Conservation (phyloP, 2,797 vertebrate species). For the Dermochelys coriacea region DNA sequence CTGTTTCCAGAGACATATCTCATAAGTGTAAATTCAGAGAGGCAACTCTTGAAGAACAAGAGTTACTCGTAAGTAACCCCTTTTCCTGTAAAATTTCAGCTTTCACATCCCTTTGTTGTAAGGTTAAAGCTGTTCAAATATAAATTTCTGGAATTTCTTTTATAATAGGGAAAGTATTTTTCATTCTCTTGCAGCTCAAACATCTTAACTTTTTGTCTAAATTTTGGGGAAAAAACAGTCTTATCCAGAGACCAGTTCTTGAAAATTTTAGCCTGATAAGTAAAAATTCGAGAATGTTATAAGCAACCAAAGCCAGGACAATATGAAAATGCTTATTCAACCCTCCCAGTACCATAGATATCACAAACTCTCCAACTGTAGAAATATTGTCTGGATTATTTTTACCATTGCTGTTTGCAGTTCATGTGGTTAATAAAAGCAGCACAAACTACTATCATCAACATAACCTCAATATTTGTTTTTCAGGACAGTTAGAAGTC, state of each 20-base stretch:
- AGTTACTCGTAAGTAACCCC: neutral
- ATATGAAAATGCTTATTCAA: neutral
- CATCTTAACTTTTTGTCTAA: neutral
- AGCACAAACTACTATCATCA: neutral
- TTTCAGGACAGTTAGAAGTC: slow-evolving; percentile 91
- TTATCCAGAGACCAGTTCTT: neutral
- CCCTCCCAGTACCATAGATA: neutral
- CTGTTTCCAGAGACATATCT: neutral
- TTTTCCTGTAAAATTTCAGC: neutral
- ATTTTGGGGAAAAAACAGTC: neutral
- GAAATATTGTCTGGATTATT: neutral
- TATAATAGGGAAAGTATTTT: neutral
- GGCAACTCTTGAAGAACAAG: neutral
- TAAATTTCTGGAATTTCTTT: neutral
- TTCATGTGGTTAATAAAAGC: neutral
- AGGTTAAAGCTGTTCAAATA: neutral
- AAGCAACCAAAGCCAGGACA: neutral
- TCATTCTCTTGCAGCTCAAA: neutral
- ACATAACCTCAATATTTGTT: slow-evolving; percentile 11
- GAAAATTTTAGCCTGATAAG: neutral
- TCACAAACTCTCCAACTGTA: neutral
- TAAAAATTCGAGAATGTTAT: fast-evolving
- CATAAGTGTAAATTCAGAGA: neutral
- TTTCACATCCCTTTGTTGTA: neutral
- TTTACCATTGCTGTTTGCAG: neutral